Conservation (phyloP, 1,140 invertebrate species). For the Aplysia californica region DNA sequence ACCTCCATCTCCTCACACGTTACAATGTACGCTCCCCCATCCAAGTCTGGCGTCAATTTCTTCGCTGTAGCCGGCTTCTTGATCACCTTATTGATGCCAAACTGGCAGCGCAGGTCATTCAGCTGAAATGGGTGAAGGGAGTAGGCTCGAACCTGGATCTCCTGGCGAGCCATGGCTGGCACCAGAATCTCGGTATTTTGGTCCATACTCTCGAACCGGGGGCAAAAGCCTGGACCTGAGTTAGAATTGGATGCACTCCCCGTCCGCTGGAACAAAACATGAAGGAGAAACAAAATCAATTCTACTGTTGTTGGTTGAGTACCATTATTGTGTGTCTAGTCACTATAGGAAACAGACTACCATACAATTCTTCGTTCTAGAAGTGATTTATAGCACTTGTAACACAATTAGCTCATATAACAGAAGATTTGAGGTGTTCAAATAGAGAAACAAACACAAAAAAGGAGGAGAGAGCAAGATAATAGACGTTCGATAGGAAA, state of each 20-base stretch:
- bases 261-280: no score
- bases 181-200: constrained; percentile 39
- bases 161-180: constrained; percentile 42
- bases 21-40: background rate
- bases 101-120: background rate
- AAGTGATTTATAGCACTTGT: no score
- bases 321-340: no score
- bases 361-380: no score
- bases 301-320: no score
- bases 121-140: constrained; percentile 35
- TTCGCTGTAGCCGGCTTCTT: constrained; percentile 17
- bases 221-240: constrained; percentile 45
- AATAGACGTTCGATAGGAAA: no score
- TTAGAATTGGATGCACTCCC: background rate
- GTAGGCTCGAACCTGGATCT: constrained; percentile 33
- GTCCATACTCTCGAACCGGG: constrained; percentile 35
- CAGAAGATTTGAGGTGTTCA: no score
- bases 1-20: constrained; percentile 5
- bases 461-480: no score
- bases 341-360: no score
- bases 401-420: no score
- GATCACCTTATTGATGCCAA: background rate
- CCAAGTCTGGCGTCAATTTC: constrained; percentile 31
- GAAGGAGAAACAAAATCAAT: no score
- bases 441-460: no score